Percentiles rank a stretch among this genome's conserved stretches.
Conservation (phyloP, 2,797 vertebrate genomes). For the Catostomus latipinnis region DNA sequence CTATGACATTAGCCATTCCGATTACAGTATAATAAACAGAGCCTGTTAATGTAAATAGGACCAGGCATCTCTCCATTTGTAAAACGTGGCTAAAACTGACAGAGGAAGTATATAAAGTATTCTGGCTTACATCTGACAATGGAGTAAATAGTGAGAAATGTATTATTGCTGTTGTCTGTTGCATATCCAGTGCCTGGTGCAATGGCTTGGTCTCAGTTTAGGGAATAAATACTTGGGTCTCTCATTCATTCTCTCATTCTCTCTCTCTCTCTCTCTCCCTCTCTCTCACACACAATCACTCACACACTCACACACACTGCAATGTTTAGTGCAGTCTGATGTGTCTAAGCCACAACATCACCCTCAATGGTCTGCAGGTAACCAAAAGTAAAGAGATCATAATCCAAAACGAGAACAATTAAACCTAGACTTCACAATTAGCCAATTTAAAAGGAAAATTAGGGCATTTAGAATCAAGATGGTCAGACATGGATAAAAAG, state of each 20-base stretch:
- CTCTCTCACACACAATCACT: not conserved
- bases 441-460: not conserved
- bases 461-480: not conserved
- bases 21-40: conserved; percentile 22
- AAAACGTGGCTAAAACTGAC: not conserved
- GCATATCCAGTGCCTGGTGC: not conserved
- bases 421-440: not conserved
- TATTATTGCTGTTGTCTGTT: conserved; percentile 9
- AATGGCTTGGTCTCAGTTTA: conserved; percentile 6
- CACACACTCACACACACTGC: too few species aligned
- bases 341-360: conserved; percentile 36
- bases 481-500: conserved; percentile 1
- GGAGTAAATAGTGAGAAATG: conserved; percentile 1
- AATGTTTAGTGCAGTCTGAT: conserved; percentile 25
- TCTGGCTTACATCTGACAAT: conserved; percentile 16
- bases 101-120: conserved; percentile 24
- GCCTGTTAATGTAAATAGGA: conserved; percentile 30
- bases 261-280: not conserved
- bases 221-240: conserved; percentile 21
- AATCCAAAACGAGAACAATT: not conserved
- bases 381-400: too few species aligned
- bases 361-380: conserved; percentile 21
- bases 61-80: not conserved
- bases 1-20: conserved; percentile 2
- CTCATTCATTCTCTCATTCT: not conserved